A percentile compares a stretch with the other conserved stretches of the same genome.
Evolutionary conservation across 2,888 invertebrate genomes (phyloP).

Genomic region (Nephrocerus scutellatus): DNA sequence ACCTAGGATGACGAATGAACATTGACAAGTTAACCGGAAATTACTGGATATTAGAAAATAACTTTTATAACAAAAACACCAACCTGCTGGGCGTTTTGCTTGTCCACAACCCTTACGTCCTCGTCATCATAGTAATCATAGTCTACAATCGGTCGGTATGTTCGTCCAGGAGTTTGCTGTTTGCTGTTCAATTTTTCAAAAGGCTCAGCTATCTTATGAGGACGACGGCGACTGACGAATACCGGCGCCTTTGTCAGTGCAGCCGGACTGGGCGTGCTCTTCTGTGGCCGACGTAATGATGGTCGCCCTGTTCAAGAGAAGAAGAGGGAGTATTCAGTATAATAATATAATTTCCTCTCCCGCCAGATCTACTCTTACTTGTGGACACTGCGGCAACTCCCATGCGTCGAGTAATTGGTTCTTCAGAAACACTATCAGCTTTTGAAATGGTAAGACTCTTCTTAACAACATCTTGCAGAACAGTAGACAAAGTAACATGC

Average conservation of each 20-base stretch:
- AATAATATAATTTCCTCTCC: too few relatives aligned
- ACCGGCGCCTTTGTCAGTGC: slow-evolving; percentile 23
- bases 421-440: too few relatives aligned
- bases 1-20: slow-evolving; percentile 30
- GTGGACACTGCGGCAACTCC: slow-evolving; percentile 9
- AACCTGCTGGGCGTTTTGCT: slow-evolving; percentile 48
- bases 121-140: slow-evolving; percentile 68
- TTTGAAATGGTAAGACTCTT: too few relatives aligned
- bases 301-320: slow-evolving; percentile 25
- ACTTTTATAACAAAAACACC: slow-evolving; percentile 5
- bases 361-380: too few relatives aligned
- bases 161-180: slow-evolving; percentile 28
- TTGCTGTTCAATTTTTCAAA: slow-evolving; percentile 39
- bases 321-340: too few relatives aligned
- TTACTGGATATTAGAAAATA: too few relatives aligned
- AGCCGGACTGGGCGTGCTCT: slow-evolving; percentile 29
- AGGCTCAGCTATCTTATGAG: slow-evolving; percentile 38
- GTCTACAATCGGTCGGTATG: slow-evolving; percentile 47
- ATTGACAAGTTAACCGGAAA: too few relatives aligned
- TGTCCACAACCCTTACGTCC: slow-evolving; percentile 52
- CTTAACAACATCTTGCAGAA: too few relatives aligned
- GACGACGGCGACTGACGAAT: slow-evolving; percentile 36
- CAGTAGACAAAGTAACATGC: too few relatives aligned
- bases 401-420: slow-evolving; percentile 27
- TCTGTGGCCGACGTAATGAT: slow-evolving; percentile 29